Conservation (phyloP, 2,888 invertebrate species). For the Digitonthophagus gazella region DNA sequence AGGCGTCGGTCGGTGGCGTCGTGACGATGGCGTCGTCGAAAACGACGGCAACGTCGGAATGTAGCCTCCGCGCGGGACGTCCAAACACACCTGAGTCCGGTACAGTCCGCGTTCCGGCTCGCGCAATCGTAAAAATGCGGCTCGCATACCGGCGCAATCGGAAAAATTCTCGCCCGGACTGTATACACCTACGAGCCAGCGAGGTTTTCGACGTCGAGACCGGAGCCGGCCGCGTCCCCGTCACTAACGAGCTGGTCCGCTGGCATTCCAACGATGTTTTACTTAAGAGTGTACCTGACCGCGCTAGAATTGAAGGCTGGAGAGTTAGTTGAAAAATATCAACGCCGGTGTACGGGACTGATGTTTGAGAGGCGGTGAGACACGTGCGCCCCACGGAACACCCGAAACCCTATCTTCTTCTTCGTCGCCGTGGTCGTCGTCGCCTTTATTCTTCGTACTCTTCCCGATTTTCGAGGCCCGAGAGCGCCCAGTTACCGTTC, state of each 20-base stretch:
- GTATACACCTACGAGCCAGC: conserved; percentile 43
- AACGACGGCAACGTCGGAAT: conserved; percentile 41
- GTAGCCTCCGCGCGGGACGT: conserved; percentile 50
- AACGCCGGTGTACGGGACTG: conserved; percentile 41
- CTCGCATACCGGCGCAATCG: conserved; percentile 31
- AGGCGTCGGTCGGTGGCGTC: neutral
- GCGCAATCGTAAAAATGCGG: conserved; percentile 6
- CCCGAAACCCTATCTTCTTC: neutral
- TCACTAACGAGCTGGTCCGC: conserved; percentile 36
- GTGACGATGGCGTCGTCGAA: neutral
- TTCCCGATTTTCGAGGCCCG: neutral
- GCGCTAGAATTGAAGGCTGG: conserved; percentile 48
- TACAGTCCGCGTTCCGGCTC: conserved; percentile 40
- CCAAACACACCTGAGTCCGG: conserved; percentile 52
- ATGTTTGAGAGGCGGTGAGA: conserved; percentile 29
- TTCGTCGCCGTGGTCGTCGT: neutral
- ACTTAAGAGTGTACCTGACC: conserved; percentile 52
- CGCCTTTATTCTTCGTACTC: neutral
- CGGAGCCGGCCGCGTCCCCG: conserved; percentile 26
- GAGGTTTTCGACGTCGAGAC: conserved; percentile 32
- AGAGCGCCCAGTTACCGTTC: neutral
- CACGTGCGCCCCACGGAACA: conserved; percentile 22
- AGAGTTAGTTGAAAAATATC: conserved; percentile 47
- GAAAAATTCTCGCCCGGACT: conserved; percentile 37
- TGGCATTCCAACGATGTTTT: conserved; percentile 52